Evolutionary conservation across 2,797 vertebrate genomes (phyloP), one percentile per base, ranked within the genome.

Genomic region (Sciurus vulgaris): DNA sequence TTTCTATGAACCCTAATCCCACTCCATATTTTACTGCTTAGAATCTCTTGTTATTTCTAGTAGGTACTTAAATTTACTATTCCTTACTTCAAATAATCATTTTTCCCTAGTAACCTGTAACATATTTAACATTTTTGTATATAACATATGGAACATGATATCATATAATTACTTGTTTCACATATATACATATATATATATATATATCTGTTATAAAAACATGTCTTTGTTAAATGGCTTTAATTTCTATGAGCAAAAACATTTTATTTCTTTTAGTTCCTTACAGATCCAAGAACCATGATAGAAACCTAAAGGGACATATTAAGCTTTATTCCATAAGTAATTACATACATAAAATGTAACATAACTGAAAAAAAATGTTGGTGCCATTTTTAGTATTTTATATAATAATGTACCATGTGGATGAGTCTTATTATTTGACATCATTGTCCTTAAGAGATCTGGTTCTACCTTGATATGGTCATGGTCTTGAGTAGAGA

Each of bases 21-120:
- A 69, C 6, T 72, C 61, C 77, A 3, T 33, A 63, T 85, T 88
- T 82, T n/a, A 30, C 5, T 88, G 38, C 67, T 90, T 51, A 77
- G 61, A 91, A 73, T 49, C 11, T 73, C 12, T 41, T 84, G 7
- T 35, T 82, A n/a, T 77, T 96, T 8, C 5, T 74, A 49, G 56
- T 63, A 73, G 5, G 33, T 97, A 28, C 17, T 79, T 12, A n/a
- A 86, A 5, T 56, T 82, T 78, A 67, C 89, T 82, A 92, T 85
- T 79, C 2, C 15, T 74, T 41, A 70, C 6, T 83, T 93, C 47
- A 18, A 63, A 17, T 86, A 81, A 59, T 41, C 20, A 4, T 61
- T 89, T 90, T 89, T 33, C 14, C 51, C 15, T 54, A 5, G 18
- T 4, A 72, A 63, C 44, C 15, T 83, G 14, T 59, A 77, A 85